A percentile compares a stretch with the other conserved stretches of the same genome.
These are phyloP conservation scores for Cantharis lateralis DNA, from an alignment of 2,888 invertebrate species.

Conservation along the genomic window DNA sequence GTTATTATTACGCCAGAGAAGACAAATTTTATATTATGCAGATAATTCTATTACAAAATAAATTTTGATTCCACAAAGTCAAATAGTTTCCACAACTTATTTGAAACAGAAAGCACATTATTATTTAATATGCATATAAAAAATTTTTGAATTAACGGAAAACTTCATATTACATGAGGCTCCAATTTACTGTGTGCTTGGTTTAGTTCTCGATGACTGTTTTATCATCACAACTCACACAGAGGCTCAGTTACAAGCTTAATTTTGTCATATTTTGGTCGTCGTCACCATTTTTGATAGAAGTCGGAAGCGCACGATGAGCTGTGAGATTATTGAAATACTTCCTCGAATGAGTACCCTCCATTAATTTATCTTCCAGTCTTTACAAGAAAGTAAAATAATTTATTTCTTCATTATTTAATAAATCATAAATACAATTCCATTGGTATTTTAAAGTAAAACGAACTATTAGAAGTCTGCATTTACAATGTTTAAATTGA, in stretches of 20 bases:
- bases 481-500: not conserved
- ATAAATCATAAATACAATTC: not conserved
- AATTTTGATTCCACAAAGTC: not conserved
- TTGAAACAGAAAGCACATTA: not conserved
- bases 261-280: not conserved
- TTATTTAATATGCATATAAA: too few species aligned
- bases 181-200: not conserved
- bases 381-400: not conserved
- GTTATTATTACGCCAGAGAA: slow-evolving; percentile 21
- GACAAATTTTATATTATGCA: slow-evolving; percentile 20
- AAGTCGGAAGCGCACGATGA: not conserved
- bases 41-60: not conserved
- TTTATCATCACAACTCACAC: not conserved
- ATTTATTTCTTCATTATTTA: not conserved
- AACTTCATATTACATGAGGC: not conserved
- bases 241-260: not conserved
- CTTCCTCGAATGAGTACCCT: not conserved
- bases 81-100: not conserved
- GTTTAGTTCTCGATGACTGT: not conserved
- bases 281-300: not conserved
- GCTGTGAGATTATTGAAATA: not conserved
- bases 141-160: not conserved
- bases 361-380: not conserved
- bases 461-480: not conserved
- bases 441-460: too few species aligned